Conservation (phyloP, 2,113 vertebrate species). For the Nannospalax galili region DNA sequence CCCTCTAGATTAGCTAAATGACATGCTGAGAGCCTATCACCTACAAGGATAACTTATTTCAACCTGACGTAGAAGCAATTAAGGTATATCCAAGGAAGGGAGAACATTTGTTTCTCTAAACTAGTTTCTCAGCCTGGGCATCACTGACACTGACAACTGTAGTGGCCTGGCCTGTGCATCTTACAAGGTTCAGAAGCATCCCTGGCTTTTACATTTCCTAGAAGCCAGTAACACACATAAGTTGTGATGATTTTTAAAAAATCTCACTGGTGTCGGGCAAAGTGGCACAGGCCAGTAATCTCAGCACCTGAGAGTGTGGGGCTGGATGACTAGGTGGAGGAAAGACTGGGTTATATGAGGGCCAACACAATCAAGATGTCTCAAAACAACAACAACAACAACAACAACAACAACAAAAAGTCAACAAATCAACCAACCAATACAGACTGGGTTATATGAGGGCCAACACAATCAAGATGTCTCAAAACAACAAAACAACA, state of each 20-base stretch:
- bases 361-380: background rate
- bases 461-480: background rate
- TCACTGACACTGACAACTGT: background rate
- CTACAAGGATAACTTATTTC: conserved; percentile 3
- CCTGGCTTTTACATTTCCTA: background rate
- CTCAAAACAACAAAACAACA: background rate
- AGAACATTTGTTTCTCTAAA: conserved; percentile 9
- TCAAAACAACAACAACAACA: background rate
- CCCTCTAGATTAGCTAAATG: background rate
- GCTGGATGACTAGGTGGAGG: background rate
- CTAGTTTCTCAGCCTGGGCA: conserved; percentile 3
- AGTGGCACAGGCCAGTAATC: background rate
- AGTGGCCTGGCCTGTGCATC: background rate
- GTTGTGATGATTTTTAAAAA: background rate
- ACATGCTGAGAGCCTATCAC: background rate
- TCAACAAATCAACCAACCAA: background rate
- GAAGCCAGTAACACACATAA: background rate
- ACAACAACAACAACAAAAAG: no score
- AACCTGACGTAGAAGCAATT: conserved; percentile 43
- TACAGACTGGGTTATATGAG: background rate
- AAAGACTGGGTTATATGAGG: background rate
- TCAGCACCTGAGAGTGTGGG: background rate
- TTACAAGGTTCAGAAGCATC: background rate
- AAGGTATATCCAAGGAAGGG: background rate
- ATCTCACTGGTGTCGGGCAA: background rate